Percentiles rank a stretch among this genome's conserved stretches.
Evolutionary conservation across 2,888 invertebrate species (phyloP).

Genomic region (Sympetrum striolatum): DNA sequence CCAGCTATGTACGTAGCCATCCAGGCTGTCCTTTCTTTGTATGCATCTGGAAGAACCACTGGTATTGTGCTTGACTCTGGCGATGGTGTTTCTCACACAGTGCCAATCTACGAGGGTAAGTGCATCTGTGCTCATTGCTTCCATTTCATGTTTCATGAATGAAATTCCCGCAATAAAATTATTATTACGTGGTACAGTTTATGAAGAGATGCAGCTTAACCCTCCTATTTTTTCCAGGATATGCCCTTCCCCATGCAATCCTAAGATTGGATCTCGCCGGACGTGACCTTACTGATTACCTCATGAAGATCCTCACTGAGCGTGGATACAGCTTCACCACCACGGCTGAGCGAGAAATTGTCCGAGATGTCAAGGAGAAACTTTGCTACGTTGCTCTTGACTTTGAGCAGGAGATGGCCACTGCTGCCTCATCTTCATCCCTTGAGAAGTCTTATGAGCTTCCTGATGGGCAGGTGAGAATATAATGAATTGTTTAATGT

Average conservation of each 20-base stretch:
- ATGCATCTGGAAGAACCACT: constrained; percentile 93
- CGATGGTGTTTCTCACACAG: constrained; percentile 92
- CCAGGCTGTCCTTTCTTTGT: constrained; percentile 90
- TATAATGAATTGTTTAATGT: no score
- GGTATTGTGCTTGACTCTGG: constrained; percentile 92
- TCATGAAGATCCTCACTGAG: constrained; percentile 65
- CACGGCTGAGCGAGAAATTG: constrained; percentile 79
- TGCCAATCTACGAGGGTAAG: constrained; percentile 86
- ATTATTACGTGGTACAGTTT: neutral
- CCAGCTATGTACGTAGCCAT: constrained; percentile 94
- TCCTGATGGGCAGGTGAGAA: constrained; percentile 78
- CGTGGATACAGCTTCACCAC: constrained; percentile 66
- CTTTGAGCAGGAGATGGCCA: constrained; percentile 96
- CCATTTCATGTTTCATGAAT: neutral
- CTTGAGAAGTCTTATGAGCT: constrained; percentile 93
- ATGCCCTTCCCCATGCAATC: constrained; percentile 63
- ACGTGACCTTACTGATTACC: constrained; percentile 64
- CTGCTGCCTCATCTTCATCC: constrained; percentile 82
- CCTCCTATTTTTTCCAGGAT: constrained; percentile 52
- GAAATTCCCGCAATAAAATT: neutral
- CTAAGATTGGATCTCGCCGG: constrained; percentile 63
- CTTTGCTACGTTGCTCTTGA: constrained; percentile 92
- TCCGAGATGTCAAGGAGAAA: constrained; percentile 94
- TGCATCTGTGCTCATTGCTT: neutral
- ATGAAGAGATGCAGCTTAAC: neutral